Evolutionary conservation across 2,113 vertebrate genomes (phyloP), one percentile per base, ranked within the genome.

Genomic region (Litocranius walleri): DNA sequence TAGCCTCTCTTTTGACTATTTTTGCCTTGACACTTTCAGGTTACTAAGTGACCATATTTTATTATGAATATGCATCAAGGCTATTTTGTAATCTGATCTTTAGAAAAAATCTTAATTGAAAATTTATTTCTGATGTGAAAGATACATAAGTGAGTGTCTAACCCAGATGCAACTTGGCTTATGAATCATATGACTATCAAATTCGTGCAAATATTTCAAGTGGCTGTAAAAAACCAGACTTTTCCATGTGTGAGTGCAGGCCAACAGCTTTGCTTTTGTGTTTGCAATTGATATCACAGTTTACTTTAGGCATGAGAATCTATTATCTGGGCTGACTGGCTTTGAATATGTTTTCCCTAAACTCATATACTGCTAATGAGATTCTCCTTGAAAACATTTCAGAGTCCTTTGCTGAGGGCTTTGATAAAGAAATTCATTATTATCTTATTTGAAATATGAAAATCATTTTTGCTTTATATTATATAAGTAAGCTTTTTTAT

Each of bases 201-300:
- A 94, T 45, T 45, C 27, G 30, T 62, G 48, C 82, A 86, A 97
- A 97, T 97, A 97, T 97, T 98, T 97, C 97, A 98, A 98, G 85
- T 95, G 59, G 61, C 1, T 52, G 57, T 50, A 85, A 86, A 89
- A 17, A 95, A 94, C 71, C 16, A 95, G 4, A 59, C 61, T 94
- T 88, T 95, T 91, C 77, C 40, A 56, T 2, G 43, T 97, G 45
- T 36, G 43, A 97, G 86, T 30, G 7, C 1, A n/a, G 29, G 29
- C 14, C 96, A 96, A 94, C n/a, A 94, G 23, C 25, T 91, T 59
- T 88, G 2, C 48, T 78, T 77, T 77, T 97, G 81, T 45, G 96
- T 96, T 92, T 96, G 29, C 27, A 97, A 50, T 7, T 94, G 83
- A 96, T 52, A 89, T 52, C 82, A 81, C 10, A 43, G 1, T 50